Conservation (phyloP, 37 sponge, comb jelly and placozoan genomes). For the Theonella swinhoei region DNA sequence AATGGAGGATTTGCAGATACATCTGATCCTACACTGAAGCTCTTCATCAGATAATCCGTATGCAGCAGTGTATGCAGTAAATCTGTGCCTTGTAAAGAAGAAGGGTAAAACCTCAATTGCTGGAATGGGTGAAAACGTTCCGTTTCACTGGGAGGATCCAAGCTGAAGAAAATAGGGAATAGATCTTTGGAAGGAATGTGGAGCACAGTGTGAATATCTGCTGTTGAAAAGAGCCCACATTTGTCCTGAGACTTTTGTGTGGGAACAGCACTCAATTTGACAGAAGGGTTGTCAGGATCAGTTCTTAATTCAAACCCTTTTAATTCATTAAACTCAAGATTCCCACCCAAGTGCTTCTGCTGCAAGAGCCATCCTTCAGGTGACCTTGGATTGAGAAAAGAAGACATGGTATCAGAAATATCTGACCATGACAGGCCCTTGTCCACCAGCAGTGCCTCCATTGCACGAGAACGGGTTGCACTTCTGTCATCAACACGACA, state of each 20-base stretch:
- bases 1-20: slow-evolving; percentile 73
- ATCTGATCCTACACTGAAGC: slow-evolving; percentile 75
- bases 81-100: slow-evolving; percentile 19
- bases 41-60: slow-evolving; percentile 73
- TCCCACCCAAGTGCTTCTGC: slow-evolving; percentile 18
- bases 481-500: slow-evolving; percentile 26
- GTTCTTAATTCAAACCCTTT: slow-evolving; percentile 49
- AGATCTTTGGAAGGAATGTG: slow-evolving; percentile 20
- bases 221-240: slow-evolving; percentile 43
- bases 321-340: slow-evolving; percentile 38
- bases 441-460: slow-evolving; percentile 35
- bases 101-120: slow-evolving; percentile 48
- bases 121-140: slow-evolving; percentile 77
- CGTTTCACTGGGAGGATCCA: slow-evolving; percentile 59
- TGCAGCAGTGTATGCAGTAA: slow-evolving; percentile 70
- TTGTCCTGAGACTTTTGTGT: slow-evolving; percentile 19
- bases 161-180: slow-evolving; percentile 51
- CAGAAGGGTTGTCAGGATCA: slow-evolving; percentile 33
- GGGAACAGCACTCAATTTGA: slow-evolving; percentile 30
- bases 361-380: slow-evolving; percentile 74
- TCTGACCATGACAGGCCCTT: slow-evolving; percentile 63
- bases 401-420: slow-evolving; percentile 44
- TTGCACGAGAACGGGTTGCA: slow-evolving; percentile 23
- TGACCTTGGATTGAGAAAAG: slow-evolving; percentile 11
- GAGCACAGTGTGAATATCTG: slow-evolving; percentile 52